Evolutionary conservation across 2,113 vertebrate genomes (phyloP).

Genomic region (Strix uralensis): DNA sequence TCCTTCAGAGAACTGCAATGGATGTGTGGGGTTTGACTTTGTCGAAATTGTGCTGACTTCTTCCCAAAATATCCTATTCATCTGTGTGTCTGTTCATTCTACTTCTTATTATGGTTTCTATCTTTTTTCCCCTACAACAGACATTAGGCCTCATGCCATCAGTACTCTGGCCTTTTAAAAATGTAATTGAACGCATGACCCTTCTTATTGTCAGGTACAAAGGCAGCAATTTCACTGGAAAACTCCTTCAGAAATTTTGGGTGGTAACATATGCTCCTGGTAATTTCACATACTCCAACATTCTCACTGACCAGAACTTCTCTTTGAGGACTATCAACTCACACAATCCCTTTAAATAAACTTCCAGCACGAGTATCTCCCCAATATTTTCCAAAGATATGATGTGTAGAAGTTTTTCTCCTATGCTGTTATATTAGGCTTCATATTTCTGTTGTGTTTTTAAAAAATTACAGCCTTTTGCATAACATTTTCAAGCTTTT

Average conservation of each 20-base stretch:
- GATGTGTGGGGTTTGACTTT: not conserved
- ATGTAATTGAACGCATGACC: not conserved
- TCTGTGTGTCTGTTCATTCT: not conserved
- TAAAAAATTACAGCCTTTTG: not conserved
- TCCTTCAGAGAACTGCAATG: not conserved
- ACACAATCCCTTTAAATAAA: not conserved
- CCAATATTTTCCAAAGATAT: not conserved
- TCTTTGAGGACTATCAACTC: not conserved
- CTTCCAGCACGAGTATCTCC: not conserved
- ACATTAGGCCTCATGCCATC: not conserved
- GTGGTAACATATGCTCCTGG: not conserved
- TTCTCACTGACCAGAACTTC: not conserved
- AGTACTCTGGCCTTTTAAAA: not conserved
- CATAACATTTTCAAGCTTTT: not conserved
- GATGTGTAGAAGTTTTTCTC: not conserved
- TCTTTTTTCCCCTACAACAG: not conserved
- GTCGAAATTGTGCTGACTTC: not conserved
- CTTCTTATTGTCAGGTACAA: not conserved
- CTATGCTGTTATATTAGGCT: not conserved
- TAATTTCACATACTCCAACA: not conserved
- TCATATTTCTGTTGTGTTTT: not conserved
- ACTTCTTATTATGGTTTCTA: not conserved
- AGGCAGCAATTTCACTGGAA: not conserved
- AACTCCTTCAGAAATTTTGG: not conserved
- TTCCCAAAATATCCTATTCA: not conserved